Evolutionary conservation across 2,113 vertebrate genomes (phyloP), one percentile per base, ranked within the genome.

Genomic region (Alectura lathami): DNA sequence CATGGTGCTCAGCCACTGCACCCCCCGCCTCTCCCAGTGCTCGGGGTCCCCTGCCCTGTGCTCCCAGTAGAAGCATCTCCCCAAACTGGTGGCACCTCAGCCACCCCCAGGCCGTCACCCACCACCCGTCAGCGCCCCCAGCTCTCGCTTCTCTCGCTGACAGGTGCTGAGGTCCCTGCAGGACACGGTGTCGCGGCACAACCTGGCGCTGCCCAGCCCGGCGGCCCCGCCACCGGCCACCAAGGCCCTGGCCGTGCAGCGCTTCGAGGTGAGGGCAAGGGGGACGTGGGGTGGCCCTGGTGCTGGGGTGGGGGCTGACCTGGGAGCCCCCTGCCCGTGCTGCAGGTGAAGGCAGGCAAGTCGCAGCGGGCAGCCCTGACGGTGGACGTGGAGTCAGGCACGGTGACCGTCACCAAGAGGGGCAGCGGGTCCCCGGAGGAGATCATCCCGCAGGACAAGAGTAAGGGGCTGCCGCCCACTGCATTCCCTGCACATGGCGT

Each of bases 141-240:
- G 27, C 60, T 63, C 38, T 20, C 12, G 9, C 32, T 20, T 40
- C 50, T 24, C 27, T 47, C 68, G 51, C 32, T 0, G 0, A 14
- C 93, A 99, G 98, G 98, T 98, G 67, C 95, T 98, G 69, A 98
- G 98, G 95, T 98, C 98, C 0, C 97, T 99, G 54, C 98, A 99
- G 95, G 98, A 98, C 64, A 98, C 83, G 0, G 98, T 98, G 92
- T 94, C 95, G 16, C 98, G 96, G 96, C 98, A 99, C 96, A 98
- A 98, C 86, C 96, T 99, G 95, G 97, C 96, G 2, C 95, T 96
- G 76, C 98, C 98, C 97, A 40, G 96, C 17, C 27, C 84, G 6
- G 92, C 90, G 5, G 62, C 95, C 4, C 57, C 95, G 5, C 87
- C 51, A 0, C 79, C n/a, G 0, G n/a, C 89, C 1, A 50, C 83